Evolutionary conservation across 2,797 vertebrate genomes (phyloP).

Genomic region (Lutra lutra): DNA sequence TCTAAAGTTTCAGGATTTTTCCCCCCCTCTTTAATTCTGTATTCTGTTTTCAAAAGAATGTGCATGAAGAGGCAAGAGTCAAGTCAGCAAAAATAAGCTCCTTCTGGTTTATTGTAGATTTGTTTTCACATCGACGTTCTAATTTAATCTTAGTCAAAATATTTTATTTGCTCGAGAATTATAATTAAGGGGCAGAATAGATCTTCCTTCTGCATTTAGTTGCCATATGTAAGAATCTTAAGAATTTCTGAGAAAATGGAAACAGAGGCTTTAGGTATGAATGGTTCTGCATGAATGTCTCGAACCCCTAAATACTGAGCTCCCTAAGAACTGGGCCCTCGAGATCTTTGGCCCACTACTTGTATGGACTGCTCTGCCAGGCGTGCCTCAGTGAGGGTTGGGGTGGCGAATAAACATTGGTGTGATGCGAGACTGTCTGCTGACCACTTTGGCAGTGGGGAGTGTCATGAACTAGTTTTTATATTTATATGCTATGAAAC

Average conservation of each 20-base stretch:
- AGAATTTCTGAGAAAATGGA: constrained; percentile 59
- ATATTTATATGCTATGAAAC: constrained; percentile 43
- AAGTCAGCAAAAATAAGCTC: constrained; percentile 69
- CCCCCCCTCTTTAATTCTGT: constrained; percentile 71
- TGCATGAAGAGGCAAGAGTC: constrained; percentile 69
- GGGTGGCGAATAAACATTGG: background rate
- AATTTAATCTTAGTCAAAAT: constrained; percentile 58
- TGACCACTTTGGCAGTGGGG: background rate
- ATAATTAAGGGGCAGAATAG: constrained; percentile 24
- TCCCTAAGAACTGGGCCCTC: background rate
- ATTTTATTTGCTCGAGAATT: constrained; percentile 43
- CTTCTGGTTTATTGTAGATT: constrained; percentile 26
- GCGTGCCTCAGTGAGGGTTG: background rate
- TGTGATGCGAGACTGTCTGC: background rate
- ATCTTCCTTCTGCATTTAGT: constrained; percentile 35
- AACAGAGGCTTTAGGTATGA: constrained; percentile 42
- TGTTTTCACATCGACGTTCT: constrained; percentile 38
- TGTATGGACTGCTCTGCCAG: background rate
- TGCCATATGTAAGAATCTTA: constrained; percentile 14
- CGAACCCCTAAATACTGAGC: constrained; percentile 20
- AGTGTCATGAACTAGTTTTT: constrained; percentile 4
- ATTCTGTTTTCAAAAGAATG: constrained; percentile 82
- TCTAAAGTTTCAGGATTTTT: constrained; percentile 76
- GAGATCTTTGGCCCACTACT: background rate
- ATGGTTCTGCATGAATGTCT: background rate